A percentile compares a stretch with the other conserved stretches of the same genome.
phyloP scores from a whole-genome alignment of 2,888 invertebrate species.

The Sylvicola cinctus region DNA sequence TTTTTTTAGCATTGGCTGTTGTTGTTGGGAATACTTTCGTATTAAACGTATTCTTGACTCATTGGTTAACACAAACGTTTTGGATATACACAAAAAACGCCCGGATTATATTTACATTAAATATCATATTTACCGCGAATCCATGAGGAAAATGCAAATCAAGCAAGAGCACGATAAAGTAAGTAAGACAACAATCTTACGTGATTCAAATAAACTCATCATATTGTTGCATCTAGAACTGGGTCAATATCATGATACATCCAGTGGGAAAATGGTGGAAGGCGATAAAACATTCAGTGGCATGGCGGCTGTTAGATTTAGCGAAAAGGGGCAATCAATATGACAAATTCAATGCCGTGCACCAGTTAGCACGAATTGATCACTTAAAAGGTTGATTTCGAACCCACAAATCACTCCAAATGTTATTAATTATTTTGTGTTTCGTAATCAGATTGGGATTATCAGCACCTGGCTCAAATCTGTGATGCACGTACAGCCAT shows the following conservation, averaged over 20 bases:
- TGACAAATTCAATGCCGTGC: constrained; percentile 40
- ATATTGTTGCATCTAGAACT: too few species aligned
- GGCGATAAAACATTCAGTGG: constrained; percentile 38
- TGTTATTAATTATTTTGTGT: neutral
- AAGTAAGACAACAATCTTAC: too few species aligned
- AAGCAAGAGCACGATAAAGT: constrained; percentile 20
- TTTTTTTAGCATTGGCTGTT: constrained; percentile 17
- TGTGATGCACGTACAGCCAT: constrained; percentile 57
- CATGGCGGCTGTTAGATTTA: constrained; percentile 41
- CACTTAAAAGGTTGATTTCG: constrained; percentile 30
- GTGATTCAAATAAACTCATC: too few species aligned
- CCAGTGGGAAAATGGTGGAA: constrained; percentile 35
- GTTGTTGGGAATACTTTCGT: constrained; percentile 18
- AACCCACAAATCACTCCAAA: constrained; percentile 2
- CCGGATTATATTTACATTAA: constrained; percentile 34
- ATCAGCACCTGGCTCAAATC: constrained; percentile 55
- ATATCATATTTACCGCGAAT: constrained; percentile 27
- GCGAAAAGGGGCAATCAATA: constrained; percentile 40
- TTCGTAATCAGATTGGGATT: constrained; percentile 32
- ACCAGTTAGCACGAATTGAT: constrained; percentile 41
- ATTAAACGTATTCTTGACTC: constrained; percentile 21
- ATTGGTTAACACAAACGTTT: constrained; percentile 20
- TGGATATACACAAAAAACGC: constrained; percentile 20
- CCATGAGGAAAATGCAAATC: constrained; percentile 20
- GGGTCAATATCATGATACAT: constrained; percentile 23